These are phyloP conservation scores for Lacerta viridis DNA, from an alignment of 2,797 vertebrate genomes.

Conservation along the genomic window DNA sequence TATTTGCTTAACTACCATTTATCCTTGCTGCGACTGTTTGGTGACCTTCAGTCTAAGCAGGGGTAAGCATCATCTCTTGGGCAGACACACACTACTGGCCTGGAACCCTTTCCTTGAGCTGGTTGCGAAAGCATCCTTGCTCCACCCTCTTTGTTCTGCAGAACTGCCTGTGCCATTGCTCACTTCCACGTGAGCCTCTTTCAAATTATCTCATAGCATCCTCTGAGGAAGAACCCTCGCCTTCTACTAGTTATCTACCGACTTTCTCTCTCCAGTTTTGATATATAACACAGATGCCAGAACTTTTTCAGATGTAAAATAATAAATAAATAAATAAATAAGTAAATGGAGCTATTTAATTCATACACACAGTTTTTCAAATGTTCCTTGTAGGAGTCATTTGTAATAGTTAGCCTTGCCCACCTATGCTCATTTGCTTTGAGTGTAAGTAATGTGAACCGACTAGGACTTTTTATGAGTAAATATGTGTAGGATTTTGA, in stretches of 20 bases:
- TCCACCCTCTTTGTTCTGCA: neutral
- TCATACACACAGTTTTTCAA: neutral
- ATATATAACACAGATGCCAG: neutral
- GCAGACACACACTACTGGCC: neutral
- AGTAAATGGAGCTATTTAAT: neutral
- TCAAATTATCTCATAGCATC: neutral
- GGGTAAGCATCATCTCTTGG: constrained; percentile 5
- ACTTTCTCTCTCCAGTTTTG: neutral
- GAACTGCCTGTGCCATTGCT: neutral
- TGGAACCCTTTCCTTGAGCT: neutral
- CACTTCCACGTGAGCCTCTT: neutral
- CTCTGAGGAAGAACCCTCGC: neutral
- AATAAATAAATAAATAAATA: neutral
- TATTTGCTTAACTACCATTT: neutral
- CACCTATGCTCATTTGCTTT: neutral
- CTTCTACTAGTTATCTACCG: neutral
- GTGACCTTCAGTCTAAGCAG: neutral
- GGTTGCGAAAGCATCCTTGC: neutral
- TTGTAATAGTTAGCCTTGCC: neutral
- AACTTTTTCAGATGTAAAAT: neutral
- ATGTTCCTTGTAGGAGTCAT: neutral
- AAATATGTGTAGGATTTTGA: neutral
- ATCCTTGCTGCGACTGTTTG: neutral
- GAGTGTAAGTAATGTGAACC: no score
- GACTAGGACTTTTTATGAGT: neutral